phyloP scores from a whole-genome alignment of 2,113 vertebrate genomes.

The Brachirus orientalis region DNA sequence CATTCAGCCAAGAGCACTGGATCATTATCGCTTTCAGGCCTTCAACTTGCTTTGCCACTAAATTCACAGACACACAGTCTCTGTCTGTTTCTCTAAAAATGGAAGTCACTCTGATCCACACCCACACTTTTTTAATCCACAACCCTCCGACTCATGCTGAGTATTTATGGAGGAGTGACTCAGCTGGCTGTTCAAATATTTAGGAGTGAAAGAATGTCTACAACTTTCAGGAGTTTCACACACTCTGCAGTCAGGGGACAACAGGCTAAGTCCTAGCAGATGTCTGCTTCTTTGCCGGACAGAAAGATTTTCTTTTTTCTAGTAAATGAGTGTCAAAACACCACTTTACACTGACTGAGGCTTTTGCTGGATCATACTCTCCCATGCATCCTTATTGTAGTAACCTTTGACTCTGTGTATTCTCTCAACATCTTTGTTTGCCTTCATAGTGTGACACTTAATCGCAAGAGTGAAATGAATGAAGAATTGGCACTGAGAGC shows the following conservation, averaged over 20 bases:
- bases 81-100: constrained; percentile 35
- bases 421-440: not conserved
- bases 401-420: not conserved
- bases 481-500: not conserved
- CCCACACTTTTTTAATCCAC: constrained; percentile 42
- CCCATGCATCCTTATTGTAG: constrained; percentile 1
- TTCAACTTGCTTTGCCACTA: not conserved
- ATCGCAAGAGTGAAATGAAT: constrained; percentile 2
- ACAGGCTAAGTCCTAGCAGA: constrained; percentile 61
- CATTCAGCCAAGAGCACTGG: not conserved
- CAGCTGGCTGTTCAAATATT: constrained; percentile 72
- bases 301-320: constrained; percentile 51
- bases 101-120: constrained; percentile 36
- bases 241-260: constrained; percentile 51
- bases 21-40: constrained; percentile 10
- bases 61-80: constrained; percentile 28
- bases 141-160: constrained; percentile 22
- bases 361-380: constrained; percentile 11
- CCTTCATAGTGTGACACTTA: not conserved
- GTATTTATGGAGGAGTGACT: constrained; percentile 70
- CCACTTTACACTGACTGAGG: constrained; percentile 18
- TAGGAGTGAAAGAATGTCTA: constrained; percentile 65
- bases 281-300: constrained; percentile 50
- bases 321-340: constrained; percentile 32
- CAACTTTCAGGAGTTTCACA: constrained; percentile 50